Base-by-base conservation (phyloP, 92 coral and sea anemone genomes). In the Phenganax marumi region DNA sequence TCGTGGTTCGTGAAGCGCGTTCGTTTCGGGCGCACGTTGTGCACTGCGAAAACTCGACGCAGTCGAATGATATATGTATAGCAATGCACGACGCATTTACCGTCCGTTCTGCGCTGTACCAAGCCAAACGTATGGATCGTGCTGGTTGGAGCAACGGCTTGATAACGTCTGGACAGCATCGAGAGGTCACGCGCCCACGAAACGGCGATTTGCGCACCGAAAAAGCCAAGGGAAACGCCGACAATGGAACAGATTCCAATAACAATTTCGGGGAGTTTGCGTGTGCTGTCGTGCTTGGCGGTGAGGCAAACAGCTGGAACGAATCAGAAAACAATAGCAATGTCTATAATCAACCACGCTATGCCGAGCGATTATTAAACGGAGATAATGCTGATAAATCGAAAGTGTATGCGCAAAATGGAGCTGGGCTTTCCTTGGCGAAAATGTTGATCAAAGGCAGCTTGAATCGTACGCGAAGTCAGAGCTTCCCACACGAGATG, bases 1-100 rank as follows among this genome's bases (percentile, higher is more conserved):
- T 95, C 64, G 89, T 95, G 22, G 98, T 92, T 13, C 89, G 92
- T 0, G 95, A 92, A 76, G 84, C 79, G 17, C 72, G 61, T 52
- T 86, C 91, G 16, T 92, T 92, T 87, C 91, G 91, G 66, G 96
- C 98, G 12, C 93, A 90, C 80, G 90, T 95, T 70, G 90, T 95
- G 70, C 87, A 88, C 68, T 95, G 98, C 81, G 97, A 92, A 46
- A 87, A 85, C 83, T 87, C 90, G 70, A 66, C 85, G 73, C 91
- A 92, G 75, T 97, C 98, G 7, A 86, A 86, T 19, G 98, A 95
- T 55, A 81, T 90, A n/a, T 95, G 91, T 73, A 84, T 91, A 80
- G 91, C 91, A 14, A 83, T 95, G 52, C 89, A 92, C 50, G 75
- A 91, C 69, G 98, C 96, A 39, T 92, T 95, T 66, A 84, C 55